Evolutionary conservation across 2,113 vertebrate genomes (phyloP), one percentile per base, ranked within the genome.

Genomic region (Sterna hirundo): DNA sequence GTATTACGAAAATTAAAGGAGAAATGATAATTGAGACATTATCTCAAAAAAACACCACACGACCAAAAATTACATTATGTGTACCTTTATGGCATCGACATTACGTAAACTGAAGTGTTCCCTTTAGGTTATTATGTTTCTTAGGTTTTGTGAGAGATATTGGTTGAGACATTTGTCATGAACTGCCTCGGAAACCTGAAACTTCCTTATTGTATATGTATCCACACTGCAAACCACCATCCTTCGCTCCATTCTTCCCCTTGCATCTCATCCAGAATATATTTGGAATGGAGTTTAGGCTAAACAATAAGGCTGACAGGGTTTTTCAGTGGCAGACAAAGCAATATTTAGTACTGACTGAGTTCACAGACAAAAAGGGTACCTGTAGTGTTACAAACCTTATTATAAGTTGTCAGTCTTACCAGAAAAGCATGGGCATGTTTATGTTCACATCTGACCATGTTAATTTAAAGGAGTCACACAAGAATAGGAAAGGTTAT

Each of bases 401-500:
- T 81, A 46, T 8, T 13, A 44, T 13, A 62, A 75, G 10, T 12
- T 75, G 46, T 11, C 57, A 70, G n/a, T 36, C 34, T 55, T 10
- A 40, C n/a, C 55, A 70, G 47, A 75, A 93, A 78, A 83, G 30
- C 68, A 81, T 1, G 2, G 65, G 30, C 27, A 88, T 58, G 42
- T 86, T 90, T 91, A 64, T 40, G 77, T 66, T 86, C 77, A 60
- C 4, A 82, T 94, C 65, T 78, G 61, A 60, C 52, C 69, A 42
- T 1, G 46, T 40, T 86, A 72, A 94, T 72, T 91, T 79, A 82
- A 95, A 93, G 22, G 22, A 95, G 65, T 76, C 80, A 82, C 40
- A 36, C 27, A 93, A 80, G 68, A 93, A 81, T 60, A 88, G 32
- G n/a, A 93, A 86, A 90, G 90, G 92, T 88, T 96, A 92, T 70